A percentile compares a stretch with the other conserved stretches of the same genome.
phyloP scores from a whole-genome alignment of 2,113 vertebrate genomes.

The Gambusia affinis region DNA sequence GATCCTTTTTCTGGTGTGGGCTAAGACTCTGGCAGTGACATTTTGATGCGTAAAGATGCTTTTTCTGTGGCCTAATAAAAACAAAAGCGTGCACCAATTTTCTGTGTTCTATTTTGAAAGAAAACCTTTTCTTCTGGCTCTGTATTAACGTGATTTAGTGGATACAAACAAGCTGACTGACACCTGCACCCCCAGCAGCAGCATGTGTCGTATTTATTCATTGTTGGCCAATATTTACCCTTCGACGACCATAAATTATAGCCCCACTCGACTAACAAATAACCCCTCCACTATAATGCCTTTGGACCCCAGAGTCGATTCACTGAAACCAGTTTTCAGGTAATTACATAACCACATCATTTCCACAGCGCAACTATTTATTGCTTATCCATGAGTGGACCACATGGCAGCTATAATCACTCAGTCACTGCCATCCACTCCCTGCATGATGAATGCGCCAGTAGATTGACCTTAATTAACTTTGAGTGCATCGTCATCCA shows the following conservation, averaged over 20 bases:
- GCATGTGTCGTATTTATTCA: conserved; percentile 1
- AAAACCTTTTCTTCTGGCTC: background rate
- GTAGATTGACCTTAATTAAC: conserved; percentile 70
- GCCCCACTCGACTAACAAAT: conserved; percentile 12
- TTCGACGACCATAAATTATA: conserved; percentile 40
- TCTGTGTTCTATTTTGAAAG: background rate
- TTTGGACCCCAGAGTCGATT: conserved; percentile 18
- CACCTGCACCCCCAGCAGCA: conserved; percentile 4
- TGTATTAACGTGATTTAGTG: background rate
- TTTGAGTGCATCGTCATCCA: conserved; percentile 65
- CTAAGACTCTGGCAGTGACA: background rate
- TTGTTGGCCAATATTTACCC: conserved; percentile 33
- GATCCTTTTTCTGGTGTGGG: background rate
- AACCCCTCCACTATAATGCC: background rate
- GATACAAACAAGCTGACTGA: conserved; percentile 39
- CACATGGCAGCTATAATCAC: conserved; percentile 27
- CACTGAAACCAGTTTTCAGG: conserved; percentile 26
- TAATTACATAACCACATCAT: conserved; percentile 52
- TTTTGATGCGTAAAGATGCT: background rate
- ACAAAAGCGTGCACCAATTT: background rate
- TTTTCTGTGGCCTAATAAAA: background rate
- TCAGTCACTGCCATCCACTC: conserved; percentile 31
- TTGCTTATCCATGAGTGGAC: conserved; percentile 25
- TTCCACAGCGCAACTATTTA: conserved; percentile 25
- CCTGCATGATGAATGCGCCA: conserved; percentile 36